Conservation (phyloP, 2,888 invertebrate species). For the Clostera curtula region DNA sequence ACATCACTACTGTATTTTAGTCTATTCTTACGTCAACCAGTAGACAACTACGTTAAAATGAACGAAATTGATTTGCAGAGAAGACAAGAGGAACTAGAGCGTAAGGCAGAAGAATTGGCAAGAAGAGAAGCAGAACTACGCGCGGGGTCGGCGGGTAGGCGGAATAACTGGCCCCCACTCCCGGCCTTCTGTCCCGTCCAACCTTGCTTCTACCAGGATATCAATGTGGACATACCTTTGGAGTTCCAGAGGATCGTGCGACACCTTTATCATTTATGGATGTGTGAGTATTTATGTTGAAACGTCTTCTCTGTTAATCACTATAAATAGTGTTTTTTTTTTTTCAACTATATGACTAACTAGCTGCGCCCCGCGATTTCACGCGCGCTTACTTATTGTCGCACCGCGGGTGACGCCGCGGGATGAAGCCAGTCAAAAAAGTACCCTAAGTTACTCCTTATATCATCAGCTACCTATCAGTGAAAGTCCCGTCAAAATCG, state of each 20-base stretch:
- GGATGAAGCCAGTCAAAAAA: no score
- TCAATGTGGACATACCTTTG: constrained; percentile 97
- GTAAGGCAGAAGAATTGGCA: constrained; percentile 92
- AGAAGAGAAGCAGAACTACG: constrained; percentile 91
- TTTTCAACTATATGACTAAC: no score
- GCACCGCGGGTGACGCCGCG: no score
- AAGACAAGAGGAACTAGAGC: constrained; percentile 91
- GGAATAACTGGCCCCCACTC: constrained; percentile 99
- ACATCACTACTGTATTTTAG: no score
- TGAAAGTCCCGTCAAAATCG: no score
- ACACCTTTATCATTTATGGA: constrained; percentile 96
- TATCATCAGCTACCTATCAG: no score
- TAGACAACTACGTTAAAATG: constrained; percentile 6
- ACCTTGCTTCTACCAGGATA: constrained; percentile 99
- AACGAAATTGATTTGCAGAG: constrained; percentile 69
- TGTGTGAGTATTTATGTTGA: constrained; percentile 84
- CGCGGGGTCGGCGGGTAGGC: constrained; percentile 77
- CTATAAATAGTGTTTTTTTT: no score
- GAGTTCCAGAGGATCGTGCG: constrained; percentile 98
- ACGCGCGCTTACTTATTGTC: no score
- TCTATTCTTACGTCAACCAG: no score
- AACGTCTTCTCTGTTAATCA: no score
- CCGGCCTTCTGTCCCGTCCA: constrained; percentile 94
- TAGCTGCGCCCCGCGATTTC: no score
- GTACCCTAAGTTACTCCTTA: no score